Conservation (phyloP, 2,888 invertebrate species). For the Helleia helle region DNA sequence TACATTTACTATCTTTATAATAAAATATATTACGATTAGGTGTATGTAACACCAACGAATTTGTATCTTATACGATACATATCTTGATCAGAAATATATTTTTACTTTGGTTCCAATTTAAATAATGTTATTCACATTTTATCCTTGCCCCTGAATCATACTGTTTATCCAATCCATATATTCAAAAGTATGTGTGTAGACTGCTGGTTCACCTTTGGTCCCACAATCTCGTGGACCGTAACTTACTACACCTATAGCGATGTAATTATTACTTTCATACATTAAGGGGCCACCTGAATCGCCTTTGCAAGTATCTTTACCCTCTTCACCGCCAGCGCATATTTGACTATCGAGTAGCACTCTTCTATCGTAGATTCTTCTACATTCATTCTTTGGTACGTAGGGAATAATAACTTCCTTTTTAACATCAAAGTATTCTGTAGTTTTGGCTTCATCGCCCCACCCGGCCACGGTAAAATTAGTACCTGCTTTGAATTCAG, state of each 20-base stretch:
- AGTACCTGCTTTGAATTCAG: conserved; percentile 16
- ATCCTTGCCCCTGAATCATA: neutral
- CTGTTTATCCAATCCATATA: conserved; percentile 55
- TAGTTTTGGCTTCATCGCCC: conserved; percentile 32
- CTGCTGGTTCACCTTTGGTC: conserved; percentile 8
- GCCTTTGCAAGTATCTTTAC: conserved; percentile 66
- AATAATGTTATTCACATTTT: no score
- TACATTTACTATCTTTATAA: no score
- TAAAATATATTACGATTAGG: no score
- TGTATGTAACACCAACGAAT: no score
- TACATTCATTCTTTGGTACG: conserved; percentile 18
- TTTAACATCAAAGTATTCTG: conserved; percentile 26
- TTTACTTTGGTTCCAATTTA: neutral
- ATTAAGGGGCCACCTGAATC: conserved; percentile 77
- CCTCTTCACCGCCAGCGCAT: conserved; percentile 20
- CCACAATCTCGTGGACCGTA: conserved; percentile 2
- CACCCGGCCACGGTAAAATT: conserved; percentile 48
- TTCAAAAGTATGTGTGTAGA: conserved; percentile 36
- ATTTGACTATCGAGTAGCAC: conserved; percentile 17
- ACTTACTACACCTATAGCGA: conserved; percentile 8
- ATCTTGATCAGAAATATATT: no score
- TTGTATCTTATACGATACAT: no score
- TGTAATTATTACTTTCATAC: conserved; percentile 24
- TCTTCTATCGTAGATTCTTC: neutral
- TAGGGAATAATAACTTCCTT: conserved; percentile 22